A percentile compares a stretch with the other conserved stretches of the same genome.
These are phyloP conservation scores for Trogon melanurus DNA, from an alignment of 2,113 vertebrate species.

Conservation along the genomic window DNA sequence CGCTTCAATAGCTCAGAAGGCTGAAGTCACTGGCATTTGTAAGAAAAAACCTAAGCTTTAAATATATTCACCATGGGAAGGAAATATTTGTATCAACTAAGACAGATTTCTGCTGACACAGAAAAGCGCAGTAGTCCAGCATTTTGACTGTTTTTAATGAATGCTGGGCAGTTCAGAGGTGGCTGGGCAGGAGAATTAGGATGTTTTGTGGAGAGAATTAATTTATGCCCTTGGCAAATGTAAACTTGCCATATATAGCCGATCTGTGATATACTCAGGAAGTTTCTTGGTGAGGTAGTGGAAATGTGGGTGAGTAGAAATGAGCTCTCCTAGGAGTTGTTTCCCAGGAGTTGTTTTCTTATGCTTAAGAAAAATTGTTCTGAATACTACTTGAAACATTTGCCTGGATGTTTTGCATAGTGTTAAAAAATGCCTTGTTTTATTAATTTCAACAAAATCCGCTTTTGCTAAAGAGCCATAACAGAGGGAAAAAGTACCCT, in stretches of 20 bases:
- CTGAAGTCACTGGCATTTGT: background rate
- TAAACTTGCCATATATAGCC: background rate
- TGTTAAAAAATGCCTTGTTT: background rate
- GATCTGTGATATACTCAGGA: background rate
- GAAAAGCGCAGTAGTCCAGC: background rate
- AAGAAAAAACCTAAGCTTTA: background rate
- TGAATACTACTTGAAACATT: background rate
- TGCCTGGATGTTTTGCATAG: background rate
- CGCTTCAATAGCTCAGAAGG: background rate
- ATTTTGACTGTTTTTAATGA: background rate
- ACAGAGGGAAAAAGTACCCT: background rate
- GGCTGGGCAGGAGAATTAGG: background rate
- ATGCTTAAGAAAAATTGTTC: background rate
- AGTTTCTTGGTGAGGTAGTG: background rate
- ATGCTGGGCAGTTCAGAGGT: background rate
- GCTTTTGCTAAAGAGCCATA: background rate
- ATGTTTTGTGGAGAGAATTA: background rate
- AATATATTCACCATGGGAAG: background rate
- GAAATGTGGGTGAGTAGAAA: background rate
- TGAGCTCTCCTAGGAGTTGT: background rate
- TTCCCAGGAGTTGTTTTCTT: background rate
- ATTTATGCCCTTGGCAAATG: background rate
- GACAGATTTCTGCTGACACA: background rate
- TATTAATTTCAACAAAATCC: background rate
- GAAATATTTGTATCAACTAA: background rate